Percentiles rank a stretch among this genome's conserved stretches.
Conservation (phyloP, 2,113 vertebrate genomes). For the Cottus gobio region DNA sequence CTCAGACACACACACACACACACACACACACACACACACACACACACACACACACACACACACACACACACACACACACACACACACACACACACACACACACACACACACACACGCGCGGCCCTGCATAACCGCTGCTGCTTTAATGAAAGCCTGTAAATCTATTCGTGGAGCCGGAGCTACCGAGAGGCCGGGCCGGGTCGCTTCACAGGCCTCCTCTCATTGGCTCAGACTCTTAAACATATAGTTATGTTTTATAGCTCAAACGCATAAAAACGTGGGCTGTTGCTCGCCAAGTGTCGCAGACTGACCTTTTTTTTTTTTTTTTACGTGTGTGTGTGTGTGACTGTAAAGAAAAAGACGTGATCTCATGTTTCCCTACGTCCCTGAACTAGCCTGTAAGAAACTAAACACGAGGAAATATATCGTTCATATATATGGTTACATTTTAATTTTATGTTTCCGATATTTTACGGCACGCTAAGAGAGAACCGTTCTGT, state of each 20-base stretch:
- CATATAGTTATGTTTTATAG: slow-evolving; percentile 67
- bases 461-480: background rate
- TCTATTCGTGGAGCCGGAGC: slow-evolving; percentile 75
- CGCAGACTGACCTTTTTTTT: slow-evolving; percentile 25
- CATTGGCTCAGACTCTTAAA: slow-evolving; percentile 62
- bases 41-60: slow-evolving; percentile 16
- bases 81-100: slow-evolving; percentile 17
- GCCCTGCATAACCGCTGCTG: slow-evolving; percentile 67
- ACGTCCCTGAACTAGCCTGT: slow-evolving; percentile 22
- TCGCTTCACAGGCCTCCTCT: slow-evolving; percentile 65
- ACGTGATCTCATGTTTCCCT: slow-evolving; percentile 56
- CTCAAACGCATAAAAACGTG: slow-evolving; percentile 37
- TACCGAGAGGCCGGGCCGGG: slow-evolving; percentile 68
- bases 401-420: slow-evolving; percentile 10
- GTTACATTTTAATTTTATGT: background rate
- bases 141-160: slow-evolving; percentile 81
- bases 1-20: slow-evolving; percentile 31
- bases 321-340: background rate
- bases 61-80: slow-evolving; percentile 44
- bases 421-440: background rate
- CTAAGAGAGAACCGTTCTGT: background rate
- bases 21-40: slow-evolving; percentile 38
- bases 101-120: slow-evolving; percentile 34
- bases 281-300: slow-evolving; percentile 50
- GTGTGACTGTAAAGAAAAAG: slow-evolving; percentile 38